Conservation (phyloP, 1,140 invertebrate genomes). For the Dendroctonus valens region DNA sequence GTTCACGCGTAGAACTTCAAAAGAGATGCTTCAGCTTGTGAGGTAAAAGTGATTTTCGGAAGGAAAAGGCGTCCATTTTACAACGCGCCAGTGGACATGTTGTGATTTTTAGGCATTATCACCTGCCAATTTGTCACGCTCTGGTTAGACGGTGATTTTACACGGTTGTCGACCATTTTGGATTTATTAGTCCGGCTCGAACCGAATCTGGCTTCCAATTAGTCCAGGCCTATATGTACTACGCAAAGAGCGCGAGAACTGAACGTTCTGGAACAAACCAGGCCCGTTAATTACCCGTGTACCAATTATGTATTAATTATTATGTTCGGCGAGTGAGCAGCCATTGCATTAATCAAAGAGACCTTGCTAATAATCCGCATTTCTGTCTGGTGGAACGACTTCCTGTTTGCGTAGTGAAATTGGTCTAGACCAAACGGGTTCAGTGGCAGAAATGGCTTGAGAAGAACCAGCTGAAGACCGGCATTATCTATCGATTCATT, state of each 20-base stretch:
- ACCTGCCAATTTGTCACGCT: constrained; percentile 33
- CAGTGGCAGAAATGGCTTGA: not conserved
- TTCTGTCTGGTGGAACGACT: not conserved
- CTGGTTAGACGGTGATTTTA: constrained; percentile 28
- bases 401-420: constrained; percentile 3
- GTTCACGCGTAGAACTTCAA: no score
- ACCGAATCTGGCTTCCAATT: not conserved
- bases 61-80: constrained; percentile 24
- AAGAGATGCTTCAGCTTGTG: no score
- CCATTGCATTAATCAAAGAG: not conserved
- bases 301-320: no score
- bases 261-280: no score
- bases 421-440: constrained; percentile 3
- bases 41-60: no score
- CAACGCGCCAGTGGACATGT: constrained; percentile 18
- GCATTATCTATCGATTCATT: no score
- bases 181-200: constrained; percentile 25
- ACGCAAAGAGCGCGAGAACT: no score
- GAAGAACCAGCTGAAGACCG: no score
- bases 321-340: no score
- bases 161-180: constrained; percentile 19
- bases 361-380: constrained; percentile 1
- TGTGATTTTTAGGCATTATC: constrained; percentile 27
- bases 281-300: no score
- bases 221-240: no score